Percentiles rank a stretch among this genome's conserved stretches.
Evolutionary conservation across 2,113 vertebrate species (phyloP).

Genomic region (Calidris pygmaea): DNA sequence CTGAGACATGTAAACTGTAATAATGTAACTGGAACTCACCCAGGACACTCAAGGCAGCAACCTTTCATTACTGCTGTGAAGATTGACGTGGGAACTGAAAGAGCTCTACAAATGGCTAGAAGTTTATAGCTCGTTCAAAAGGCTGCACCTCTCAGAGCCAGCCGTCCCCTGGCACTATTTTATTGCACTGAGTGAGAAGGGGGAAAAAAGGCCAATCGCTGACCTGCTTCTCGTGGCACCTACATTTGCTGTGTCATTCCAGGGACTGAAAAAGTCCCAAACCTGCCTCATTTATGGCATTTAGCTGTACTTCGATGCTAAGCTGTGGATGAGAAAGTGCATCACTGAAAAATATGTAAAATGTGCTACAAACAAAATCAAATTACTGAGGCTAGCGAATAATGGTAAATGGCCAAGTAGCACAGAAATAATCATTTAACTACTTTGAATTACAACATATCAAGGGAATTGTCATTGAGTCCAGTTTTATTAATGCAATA

Average conservation of each 20-base stretch:
- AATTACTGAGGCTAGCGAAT: background rate
- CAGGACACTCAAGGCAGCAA: background rate
- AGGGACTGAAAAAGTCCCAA: background rate
- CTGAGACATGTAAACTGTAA: background rate
- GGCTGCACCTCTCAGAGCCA: background rate
- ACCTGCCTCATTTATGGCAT: background rate
- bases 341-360: background rate
- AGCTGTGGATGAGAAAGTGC: background rate
- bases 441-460: background rate
- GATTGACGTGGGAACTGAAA: background rate
- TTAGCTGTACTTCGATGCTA: background rate
- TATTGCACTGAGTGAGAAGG: background rate
- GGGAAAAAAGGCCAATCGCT: background rate
- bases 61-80: background rate
- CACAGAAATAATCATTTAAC: background rate
- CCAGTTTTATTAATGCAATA: conserved; percentile 46
- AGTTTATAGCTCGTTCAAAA: background rate
- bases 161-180: background rate
- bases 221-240: background rate
- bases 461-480: conserved; percentile 24
- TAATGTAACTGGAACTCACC: conserved; percentile 12
- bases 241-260: background rate
- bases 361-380: background rate
- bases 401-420: background rate
- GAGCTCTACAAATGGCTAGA: background rate